Percentiles rank a stretch among this genome's conserved stretches.
Evolutionary conservation across 2,888 invertebrate species (phyloP).

Genomic region (Dicyrtomina minuta): DNA sequence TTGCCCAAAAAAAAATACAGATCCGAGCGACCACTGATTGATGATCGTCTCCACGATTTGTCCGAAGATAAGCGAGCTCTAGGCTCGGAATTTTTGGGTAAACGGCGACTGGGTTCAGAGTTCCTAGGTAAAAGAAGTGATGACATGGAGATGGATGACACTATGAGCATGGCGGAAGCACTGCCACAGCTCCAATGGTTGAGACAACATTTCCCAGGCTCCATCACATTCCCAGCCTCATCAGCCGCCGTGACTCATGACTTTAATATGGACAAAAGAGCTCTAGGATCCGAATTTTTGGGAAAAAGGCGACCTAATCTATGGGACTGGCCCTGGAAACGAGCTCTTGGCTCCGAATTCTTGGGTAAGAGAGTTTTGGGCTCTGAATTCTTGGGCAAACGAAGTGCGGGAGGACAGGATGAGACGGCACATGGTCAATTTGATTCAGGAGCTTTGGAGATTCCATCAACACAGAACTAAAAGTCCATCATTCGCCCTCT

Average conservation of each 20-base stretch:
- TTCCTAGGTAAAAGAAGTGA: slow-evolving; percentile 42
- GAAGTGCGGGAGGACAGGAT: background rate
- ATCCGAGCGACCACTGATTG: slow-evolving; percentile 6
- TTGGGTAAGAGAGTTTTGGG: slow-evolving; percentile 38
- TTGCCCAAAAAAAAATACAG: background rate
- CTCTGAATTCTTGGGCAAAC: slow-evolving; percentile 35
- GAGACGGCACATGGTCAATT: background rate
- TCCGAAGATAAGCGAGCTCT: slow-evolving; percentile 27
- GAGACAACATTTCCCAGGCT: background rate
- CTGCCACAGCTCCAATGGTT: background rate
- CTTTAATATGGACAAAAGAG: slow-evolving; percentile 35
- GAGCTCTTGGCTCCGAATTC: slow-evolving; percentile 44
- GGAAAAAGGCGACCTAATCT: slow-evolving; percentile 31
- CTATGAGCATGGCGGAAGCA: background rate
- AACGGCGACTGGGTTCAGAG: slow-evolving; percentile 45
- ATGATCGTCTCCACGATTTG: background rate
- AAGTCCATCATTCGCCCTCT: no score
- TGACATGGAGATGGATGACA: background rate
- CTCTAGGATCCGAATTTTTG: slow-evolving; percentile 47
- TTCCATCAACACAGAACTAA: no score
- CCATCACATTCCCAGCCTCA: background rate
- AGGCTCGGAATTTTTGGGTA: slow-evolving; percentile 47
- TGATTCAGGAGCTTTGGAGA: background rate
- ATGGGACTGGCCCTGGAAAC: slow-evolving; percentile 41
- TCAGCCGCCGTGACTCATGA: background rate